These are phyloP conservation scores for Endotricha flammealis DNA, from an alignment of 2,888 invertebrate species.

Conservation along the genomic window DNA sequence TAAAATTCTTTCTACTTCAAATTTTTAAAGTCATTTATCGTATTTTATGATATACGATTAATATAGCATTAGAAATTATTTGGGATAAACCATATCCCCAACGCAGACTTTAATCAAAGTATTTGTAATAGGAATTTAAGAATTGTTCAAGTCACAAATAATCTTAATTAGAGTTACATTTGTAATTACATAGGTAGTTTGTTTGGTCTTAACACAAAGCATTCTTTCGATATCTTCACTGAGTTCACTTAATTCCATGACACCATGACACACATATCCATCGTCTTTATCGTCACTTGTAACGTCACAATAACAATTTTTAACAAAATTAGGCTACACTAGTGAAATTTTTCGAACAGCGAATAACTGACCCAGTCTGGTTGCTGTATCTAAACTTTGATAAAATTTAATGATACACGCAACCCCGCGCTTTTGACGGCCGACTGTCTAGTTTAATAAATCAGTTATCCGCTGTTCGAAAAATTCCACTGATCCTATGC, in stretches of 20 bases:
- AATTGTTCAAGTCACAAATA: slow-evolving; percentile 1
- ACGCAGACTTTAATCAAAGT: neutral
- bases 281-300: slow-evolving; percentile 47
- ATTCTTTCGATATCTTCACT: slow-evolving; percentile 17
- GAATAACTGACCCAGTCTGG: slow-evolving; percentile 77
- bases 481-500: slow-evolving; percentile 93
- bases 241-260: slow-evolving; percentile 23
- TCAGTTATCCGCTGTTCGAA: slow-evolving; percentile 85
- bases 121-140: neutral
- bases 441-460: slow-evolving; percentile 78
- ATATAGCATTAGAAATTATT: neutral
- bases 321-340: slow-evolving; percentile 62
- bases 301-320: slow-evolving; percentile 63
- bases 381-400: slow-evolving; percentile 51
- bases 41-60: slow-evolving; percentile 29
- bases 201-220: slow-evolving; percentile 20
- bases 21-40: slow-evolving; percentile 40
- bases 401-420: slow-evolving; percentile 52
- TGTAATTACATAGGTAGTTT: slow-evolving; percentile 14
- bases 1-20: slow-evolving; percentile 65
- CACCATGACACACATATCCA: slow-evolving; percentile 49
- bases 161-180: slow-evolving; percentile 12
- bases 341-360: slow-evolving; percentile 75
- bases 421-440: slow-evolving; percentile 65
- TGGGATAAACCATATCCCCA: neutral